Conservation (phyloP, 2,797 vertebrate genomes). For the Tarsius wallacei region DNA sequence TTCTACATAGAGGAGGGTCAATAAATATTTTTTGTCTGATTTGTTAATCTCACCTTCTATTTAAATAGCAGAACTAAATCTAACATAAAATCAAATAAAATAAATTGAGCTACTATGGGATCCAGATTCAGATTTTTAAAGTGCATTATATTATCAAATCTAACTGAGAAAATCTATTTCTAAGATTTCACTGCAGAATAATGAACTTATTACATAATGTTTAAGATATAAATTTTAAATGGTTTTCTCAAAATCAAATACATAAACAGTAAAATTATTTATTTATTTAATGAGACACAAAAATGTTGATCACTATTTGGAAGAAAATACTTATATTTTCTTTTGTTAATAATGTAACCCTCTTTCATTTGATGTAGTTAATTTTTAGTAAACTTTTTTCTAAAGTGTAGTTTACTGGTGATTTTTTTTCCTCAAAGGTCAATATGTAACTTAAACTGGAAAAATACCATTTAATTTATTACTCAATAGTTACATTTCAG, state of each 20-base stretch:
- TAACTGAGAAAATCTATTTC: neutral
- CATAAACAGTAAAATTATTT: slow-evolving; percentile 34
- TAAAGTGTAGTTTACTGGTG: neutral
- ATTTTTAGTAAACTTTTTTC: neutral
- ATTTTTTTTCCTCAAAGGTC: slow-evolving; percentile 11
- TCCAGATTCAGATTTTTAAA: neutral
- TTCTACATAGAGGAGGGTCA: neutral
- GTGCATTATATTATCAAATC: neutral
- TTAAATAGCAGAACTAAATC: neutral
- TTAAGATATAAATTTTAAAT: slow-evolving; percentile 3
- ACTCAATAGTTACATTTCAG: slow-evolving; percentile 11
- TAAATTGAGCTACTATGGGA: neutral
- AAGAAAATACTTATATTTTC: neutral
- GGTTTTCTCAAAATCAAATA: slow-evolving; percentile 22
- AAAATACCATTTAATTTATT: slow-evolving; percentile 31
- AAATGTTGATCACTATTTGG: neutral
- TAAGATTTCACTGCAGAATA: neutral
- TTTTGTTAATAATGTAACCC: neutral
- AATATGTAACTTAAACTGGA: slow-evolving; percentile 22
- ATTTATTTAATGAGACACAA: neutral
- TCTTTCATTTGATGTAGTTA: neutral
- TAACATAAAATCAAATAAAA: slow-evolving; percentile 30
- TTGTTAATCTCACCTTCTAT: neutral
- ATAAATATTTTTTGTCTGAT: neutral
- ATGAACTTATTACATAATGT: neutral